Conservation (phyloP, 2,888 invertebrate genomes). For the Drosophila buzzatii region DNA sequence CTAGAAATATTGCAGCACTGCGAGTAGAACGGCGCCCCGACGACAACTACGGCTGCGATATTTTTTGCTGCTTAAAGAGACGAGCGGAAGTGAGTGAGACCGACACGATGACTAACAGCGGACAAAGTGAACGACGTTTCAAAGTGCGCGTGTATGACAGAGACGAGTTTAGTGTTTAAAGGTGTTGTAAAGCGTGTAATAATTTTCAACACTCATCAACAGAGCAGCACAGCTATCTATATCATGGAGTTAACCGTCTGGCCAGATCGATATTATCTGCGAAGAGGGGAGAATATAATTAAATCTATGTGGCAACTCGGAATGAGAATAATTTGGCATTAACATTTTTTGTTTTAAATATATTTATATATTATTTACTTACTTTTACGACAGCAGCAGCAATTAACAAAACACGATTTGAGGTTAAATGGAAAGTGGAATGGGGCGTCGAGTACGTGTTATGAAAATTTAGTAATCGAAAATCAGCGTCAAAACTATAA, state of each 20-base stretch:
- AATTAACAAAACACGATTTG: neutral
- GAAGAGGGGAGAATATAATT: conserved; percentile 25
- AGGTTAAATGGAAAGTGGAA: neutral
- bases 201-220: conserved; percentile 41
- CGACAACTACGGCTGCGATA: conserved; percentile 73
- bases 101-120: conserved; percentile 49
- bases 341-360: conserved; percentile 9
- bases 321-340: conserved; percentile 1
- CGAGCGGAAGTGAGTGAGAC: conserved; percentile 54
- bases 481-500: conserved; percentile 25
- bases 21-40: conserved; percentile 78
- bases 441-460: conserved; percentile 7
- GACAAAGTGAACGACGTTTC: conserved; percentile 25
- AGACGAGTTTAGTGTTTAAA: conserved; percentile 35
- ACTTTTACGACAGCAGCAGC: conserved; percentile 30
- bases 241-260: conserved; percentile 38
- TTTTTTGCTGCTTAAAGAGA: conserved; percentile 49
- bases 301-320: conserved; percentile 43
- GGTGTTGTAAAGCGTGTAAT: conserved; percentile 47
- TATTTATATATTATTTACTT: conserved; percentile 31
- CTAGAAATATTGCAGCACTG: conserved; percentile 78
- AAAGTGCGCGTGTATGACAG: conserved; percentile 38
- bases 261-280: conserved; percentile 62
- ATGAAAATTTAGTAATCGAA: conserved; percentile 45
- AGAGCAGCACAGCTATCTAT: conserved; percentile 57